Evolutionary conservation across 2,113 vertebrate genomes (phyloP).

Genomic region (Semnopithecus entellus): DNA sequence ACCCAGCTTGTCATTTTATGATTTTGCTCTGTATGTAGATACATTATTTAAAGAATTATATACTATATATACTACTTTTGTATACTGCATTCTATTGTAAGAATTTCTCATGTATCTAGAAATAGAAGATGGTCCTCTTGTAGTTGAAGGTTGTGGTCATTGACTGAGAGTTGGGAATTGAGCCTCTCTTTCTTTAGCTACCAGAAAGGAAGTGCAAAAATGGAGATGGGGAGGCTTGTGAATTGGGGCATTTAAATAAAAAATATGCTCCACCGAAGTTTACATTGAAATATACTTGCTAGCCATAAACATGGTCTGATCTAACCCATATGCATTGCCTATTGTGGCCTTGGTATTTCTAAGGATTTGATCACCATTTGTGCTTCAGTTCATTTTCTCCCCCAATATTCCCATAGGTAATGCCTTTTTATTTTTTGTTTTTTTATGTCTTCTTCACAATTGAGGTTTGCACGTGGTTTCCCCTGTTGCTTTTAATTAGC

Average conservation of each 20-base stretch:
- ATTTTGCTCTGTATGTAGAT: not conserved
- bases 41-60: conserved; percentile 43
- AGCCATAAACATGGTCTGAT: not conserved
- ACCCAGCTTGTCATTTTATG: not conserved
- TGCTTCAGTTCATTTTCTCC: conserved; percentile 4
- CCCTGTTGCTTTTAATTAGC: conserved; percentile 20
- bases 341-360: not conserved
- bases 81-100: not conserved
- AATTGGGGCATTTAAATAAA: conserved; percentile 36
- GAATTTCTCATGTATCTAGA: conserved; percentile 33
- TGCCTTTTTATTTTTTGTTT: not conserved
- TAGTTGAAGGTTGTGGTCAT: not conserved
- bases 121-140: not conserved
- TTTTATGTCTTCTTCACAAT: not conserved
- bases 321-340: not conserved
- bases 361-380: conserved; percentile 38
- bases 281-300: conserved; percentile 33
- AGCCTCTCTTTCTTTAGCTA: conserved; percentile 16
- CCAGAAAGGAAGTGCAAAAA: conserved; percentile 20
- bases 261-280: not conserved
- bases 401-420: not conserved
- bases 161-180: not conserved
- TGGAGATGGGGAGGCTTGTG: not conserved
- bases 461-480: not conserved
- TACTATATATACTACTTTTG: not conserved